A percentile compares a stretch with the other conserved stretches of the same genome.
These are phyloP conservation scores for Amphipoea lucens DNA, from an alignment of 2,888 invertebrate genomes.

Conservation along the genomic window DNA sequence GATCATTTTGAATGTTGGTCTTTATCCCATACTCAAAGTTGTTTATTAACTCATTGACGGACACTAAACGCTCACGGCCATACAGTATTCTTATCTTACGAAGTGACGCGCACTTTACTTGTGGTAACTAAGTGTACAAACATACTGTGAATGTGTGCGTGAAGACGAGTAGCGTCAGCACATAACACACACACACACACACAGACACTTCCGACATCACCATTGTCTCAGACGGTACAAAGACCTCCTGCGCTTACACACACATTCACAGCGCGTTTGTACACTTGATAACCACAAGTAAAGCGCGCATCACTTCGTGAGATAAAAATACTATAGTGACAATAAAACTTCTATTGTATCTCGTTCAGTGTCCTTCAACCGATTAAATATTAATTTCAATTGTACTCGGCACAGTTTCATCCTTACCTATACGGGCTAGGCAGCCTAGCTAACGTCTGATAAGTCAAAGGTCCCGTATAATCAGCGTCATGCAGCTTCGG, in stretches of 20 bases:
- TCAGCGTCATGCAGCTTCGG: slow-evolving; percentile 93
- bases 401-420: background rate
- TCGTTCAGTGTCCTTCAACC: background rate
- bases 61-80: background rate
- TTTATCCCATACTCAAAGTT: background rate
- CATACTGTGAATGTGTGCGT: too few species aligned
- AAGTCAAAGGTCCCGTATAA: slow-evolving; percentile 95
- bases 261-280: too few species aligned
- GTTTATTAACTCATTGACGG: background rate
- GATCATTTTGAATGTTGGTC: background rate
- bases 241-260: too few species aligned
- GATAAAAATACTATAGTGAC: background rate
- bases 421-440: slow-evolving; percentile 94
- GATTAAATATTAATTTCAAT: background rate
- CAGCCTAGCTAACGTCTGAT: slow-evolving; percentile 95
- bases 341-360: background rate
- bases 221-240: background rate
- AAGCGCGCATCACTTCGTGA: too few species aligned
- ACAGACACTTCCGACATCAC: background rate
- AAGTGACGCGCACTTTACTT: too few species aligned
- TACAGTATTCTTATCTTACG: too few species aligned
- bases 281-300: too few species aligned
- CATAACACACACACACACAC: too few species aligned
- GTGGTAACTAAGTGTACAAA: too few species aligned
- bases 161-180: too few species aligned